Percentiles rank a stretch among this genome's conserved stretches.
Evolutionary conservation across 92 coral and sea anemone genomes (phyloP).

Genomic region (Desmophyllum pertusum): DNA sequence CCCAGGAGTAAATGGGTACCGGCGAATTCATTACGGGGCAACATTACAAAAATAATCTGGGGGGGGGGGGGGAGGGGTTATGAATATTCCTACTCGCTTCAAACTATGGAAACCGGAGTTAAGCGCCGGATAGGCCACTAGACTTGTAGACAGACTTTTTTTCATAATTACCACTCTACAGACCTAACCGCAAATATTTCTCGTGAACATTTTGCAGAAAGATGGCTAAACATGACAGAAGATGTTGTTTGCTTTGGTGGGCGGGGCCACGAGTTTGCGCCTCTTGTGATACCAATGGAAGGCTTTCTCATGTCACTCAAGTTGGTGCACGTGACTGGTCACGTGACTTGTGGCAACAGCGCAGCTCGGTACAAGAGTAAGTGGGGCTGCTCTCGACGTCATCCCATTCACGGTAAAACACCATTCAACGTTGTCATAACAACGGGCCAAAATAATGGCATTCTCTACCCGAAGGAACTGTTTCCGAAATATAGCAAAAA

Average conservation of each 20-base stretch:
- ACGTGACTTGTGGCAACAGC: constrained; percentile 45
- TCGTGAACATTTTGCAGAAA: not conserved
- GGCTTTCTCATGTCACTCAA: constrained; percentile 68
- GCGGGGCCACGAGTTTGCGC: constrained; percentile 38
- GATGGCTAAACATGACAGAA: constrained; percentile 35
- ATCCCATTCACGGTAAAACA: constrained; percentile 22
- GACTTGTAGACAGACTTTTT: no score
- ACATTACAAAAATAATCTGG: no score
- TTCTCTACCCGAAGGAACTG: constrained; percentile 12
- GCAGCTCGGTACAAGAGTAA: constrained; percentile 3
- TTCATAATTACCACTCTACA: not conserved
- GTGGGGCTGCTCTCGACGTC: constrained; percentile 46
- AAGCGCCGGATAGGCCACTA: no score
- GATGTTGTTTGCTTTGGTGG: constrained; percentile 64
- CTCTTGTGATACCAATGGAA: constrained; percentile 43
- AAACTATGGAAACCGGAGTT: no score
- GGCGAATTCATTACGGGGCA: no score
- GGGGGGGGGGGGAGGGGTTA: no score
- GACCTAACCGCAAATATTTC: not conserved
- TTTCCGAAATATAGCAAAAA: not conserved
- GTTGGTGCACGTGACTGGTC: constrained; percentile 54
- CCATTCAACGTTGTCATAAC: constrained; percentile 45
- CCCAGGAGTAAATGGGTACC: no score
- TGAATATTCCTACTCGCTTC: no score
- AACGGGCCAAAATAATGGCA: constrained; percentile 13